A percentile compares a stretch with the other conserved stretches of the same genome.
These are phyloP conservation scores for Valencia hispanica DNA, from an alignment of 2,797 vertebrate species.

Conservation along the genomic window DNA sequence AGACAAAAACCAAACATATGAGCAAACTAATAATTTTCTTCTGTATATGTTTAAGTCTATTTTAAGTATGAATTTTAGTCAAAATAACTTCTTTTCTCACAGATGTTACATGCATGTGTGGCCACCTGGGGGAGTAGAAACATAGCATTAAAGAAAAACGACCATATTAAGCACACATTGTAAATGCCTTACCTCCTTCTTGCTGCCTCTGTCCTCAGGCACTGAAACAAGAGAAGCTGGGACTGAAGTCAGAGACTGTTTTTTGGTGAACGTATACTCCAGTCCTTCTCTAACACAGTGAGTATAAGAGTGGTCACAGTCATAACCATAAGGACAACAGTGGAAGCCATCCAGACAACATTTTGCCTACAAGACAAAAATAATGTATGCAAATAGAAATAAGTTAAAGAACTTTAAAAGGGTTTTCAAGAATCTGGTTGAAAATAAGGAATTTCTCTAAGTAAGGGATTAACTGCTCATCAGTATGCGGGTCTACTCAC, in stretches of 20 bases:
- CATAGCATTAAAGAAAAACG: background rate
- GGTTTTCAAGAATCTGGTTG: background rate
- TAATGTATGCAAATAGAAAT: background rate
- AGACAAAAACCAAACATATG: background rate
- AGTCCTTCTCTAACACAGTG: slow-evolving; percentile 53
- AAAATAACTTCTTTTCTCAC: background rate
- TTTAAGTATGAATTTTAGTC: too few relatives aligned
- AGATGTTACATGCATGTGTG: background rate
- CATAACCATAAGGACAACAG: slow-evolving; percentile 71
- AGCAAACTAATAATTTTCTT: background rate
- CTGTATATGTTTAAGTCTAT: background rate
- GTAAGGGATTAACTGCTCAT: background rate
- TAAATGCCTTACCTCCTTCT: slow-evolving; percentile 39
- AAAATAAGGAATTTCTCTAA: background rate
- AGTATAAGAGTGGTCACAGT: slow-evolving; percentile 65
- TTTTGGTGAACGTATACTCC: slow-evolving; percentile 45
- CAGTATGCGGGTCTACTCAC: slow-evolving; percentile 53
- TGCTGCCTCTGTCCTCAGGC: slow-evolving; percentile 3
- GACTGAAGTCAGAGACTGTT: slow-evolving; percentile 18
- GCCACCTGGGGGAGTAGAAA: background rate
- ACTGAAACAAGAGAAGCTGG: slow-evolving; percentile 37
- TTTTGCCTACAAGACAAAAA: slow-evolving; percentile 48
- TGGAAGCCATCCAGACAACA: slow-evolving; percentile 74
- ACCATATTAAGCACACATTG: background rate
- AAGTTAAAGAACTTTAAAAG: background rate